phyloP scores from a whole-genome alignment of 2,113 vertebrate species.

The Cariama cristata region DNA sequence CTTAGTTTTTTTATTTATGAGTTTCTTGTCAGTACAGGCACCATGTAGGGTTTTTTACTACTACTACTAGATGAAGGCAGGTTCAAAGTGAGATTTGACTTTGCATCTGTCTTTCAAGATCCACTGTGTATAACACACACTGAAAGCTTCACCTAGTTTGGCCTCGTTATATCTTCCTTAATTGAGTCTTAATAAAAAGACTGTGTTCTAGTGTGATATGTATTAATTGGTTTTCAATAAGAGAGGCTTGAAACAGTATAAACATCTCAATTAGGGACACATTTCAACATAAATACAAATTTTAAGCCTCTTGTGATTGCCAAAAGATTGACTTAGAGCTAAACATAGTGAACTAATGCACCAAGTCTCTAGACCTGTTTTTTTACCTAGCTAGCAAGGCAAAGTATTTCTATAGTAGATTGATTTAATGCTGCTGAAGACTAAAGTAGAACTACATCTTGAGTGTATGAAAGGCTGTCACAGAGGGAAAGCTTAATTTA shows the following conservation, averaged over 20 bases:
- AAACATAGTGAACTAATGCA: background rate
- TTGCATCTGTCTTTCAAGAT: constrained; percentile 54
- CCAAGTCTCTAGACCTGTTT: background rate
- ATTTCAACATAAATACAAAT: constrained; percentile 40
- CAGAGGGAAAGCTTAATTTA: constrained; percentile 60
- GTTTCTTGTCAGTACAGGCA: constrained; percentile 16
- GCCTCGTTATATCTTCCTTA: constrained; percentile 61
- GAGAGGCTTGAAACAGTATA: constrained; percentile 23
- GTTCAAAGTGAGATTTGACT: constrained; percentile 52
- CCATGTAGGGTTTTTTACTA: background rate
- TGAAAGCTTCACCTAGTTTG: constrained; percentile 43
- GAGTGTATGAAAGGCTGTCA: constrained; percentile 35
- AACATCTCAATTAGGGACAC: constrained; percentile 49
- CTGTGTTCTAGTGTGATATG: constrained; percentile 28
- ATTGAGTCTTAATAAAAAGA: constrained; percentile 62
- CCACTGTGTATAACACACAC: background rate
- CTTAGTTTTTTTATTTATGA: background rate
- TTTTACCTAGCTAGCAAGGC: background rate
- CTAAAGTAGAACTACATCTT: constrained; percentile 9
- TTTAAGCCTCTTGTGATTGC: background rate
- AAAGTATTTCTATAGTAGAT: constrained; percentile 29
- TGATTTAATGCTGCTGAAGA: constrained; percentile 40
- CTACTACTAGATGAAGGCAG: background rate
- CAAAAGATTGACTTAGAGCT: constrained; percentile 5
- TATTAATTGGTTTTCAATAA: constrained; percentile 64